Evolutionary conservation across 1,140 invertebrate species (phyloP).

Genomic region (Pogonomyrmex californicus): DNA sequence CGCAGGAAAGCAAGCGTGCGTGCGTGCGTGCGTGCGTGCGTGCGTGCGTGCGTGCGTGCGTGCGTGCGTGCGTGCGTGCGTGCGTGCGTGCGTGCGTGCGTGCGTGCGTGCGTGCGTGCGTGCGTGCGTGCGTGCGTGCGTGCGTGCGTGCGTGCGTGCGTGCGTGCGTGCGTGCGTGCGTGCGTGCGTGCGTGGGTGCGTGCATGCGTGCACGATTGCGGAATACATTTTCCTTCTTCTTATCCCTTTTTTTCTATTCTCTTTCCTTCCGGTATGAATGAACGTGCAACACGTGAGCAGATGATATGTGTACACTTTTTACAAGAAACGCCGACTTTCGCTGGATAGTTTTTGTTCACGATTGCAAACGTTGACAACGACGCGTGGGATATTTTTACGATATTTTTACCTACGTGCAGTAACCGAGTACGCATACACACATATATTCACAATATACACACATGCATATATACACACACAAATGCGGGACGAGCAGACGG

Average conservation of each 20-base stretch:
- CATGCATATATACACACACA: constrained; percentile 4
- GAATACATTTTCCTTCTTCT: constrained; percentile 30
- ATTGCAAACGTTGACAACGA: constrained; percentile 3
- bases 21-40: background rate
- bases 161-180: background rate
- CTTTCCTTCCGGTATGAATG: constrained; percentile 12
- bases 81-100: background rate
- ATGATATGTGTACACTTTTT: constrained; percentile 30
- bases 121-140: constrained; percentile 1
- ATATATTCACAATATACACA: too few species aligned
- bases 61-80: background rate
- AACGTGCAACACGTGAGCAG: constrained; percentile 12
- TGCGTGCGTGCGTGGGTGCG: background rate
- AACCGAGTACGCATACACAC: background rate
- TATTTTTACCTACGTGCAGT: constrained; percentile 27
- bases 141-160: constrained; percentile 2
- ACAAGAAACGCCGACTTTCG: constrained; percentile 46
- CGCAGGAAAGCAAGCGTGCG: constrained; percentile 24
- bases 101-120: background rate
- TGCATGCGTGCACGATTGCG: background rate
- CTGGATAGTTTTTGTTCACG: constrained; percentile 17
- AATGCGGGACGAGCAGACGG: background rate
- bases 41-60: background rate
- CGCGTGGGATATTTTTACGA: constrained; percentile 31
- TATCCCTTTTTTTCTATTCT: background rate